Evolutionary conservation across 2,888 invertebrate species (phyloP).

Genomic region (Drosophila phalerata): DNA sequence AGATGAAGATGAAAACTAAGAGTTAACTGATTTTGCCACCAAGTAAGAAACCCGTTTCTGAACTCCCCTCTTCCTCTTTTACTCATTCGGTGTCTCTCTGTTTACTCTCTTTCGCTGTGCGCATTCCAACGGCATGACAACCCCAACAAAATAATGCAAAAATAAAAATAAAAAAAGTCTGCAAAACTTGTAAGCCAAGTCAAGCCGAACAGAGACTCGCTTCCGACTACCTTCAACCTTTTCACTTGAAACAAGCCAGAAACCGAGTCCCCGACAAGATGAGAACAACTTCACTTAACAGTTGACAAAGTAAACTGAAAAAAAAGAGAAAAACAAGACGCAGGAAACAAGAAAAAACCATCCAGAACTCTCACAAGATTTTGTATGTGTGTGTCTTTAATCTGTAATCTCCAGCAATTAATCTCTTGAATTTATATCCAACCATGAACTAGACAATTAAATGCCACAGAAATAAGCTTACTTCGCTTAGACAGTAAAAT

Average conservation of each 20-base stretch:
- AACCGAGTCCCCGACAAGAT: constrained; percentile 22
- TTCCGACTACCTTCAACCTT: constrained; percentile 75
- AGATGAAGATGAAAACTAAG: constrained; percentile 46
- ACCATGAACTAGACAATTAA: constrained; percentile 52
- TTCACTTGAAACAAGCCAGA: constrained; percentile 38
- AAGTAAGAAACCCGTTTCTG: constrained; percentile 64
- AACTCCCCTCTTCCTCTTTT: constrained; percentile 32
- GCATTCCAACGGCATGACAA: constrained; percentile 82
- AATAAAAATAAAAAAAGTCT: constrained; percentile 32
- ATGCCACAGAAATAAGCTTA: constrained; percentile 5
- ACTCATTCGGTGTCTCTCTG: constrained; percentile 4
- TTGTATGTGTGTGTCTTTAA: constrained; percentile 28
- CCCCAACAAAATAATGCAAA: constrained; percentile 40
- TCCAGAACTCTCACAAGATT: constrained; percentile 27
- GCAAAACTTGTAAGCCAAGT: constrained; percentile 62
- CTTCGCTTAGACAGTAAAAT: constrained; percentile 14
- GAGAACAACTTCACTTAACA: constrained; percentile 34
- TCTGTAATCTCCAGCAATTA: constrained; percentile 70
- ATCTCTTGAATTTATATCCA: constrained; percentile 66
- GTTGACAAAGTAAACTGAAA: constrained; percentile 15
- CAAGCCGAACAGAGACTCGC: constrained; percentile 45
- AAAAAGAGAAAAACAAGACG: constrained; percentile 4
- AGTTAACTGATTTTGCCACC: constrained; percentile 50
- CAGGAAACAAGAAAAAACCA: constrained; percentile 24
- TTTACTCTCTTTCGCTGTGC: constrained; percentile 37